Evolutionary conservation across 2,888 invertebrate species (phyloP).

Genomic region (Schrankia costaestrigalis): DNA sequence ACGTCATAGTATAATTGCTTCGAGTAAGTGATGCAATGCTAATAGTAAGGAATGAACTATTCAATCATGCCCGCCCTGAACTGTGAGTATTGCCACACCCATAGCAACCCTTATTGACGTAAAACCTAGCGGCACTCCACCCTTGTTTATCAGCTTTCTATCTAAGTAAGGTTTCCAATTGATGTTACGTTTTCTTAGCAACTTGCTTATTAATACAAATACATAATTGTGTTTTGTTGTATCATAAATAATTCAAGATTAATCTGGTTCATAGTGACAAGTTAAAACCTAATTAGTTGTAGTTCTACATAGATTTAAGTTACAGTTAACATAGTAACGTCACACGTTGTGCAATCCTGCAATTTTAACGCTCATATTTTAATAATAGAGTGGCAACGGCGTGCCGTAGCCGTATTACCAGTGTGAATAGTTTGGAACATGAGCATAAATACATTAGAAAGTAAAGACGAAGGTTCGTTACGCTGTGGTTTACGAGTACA

Average conservation of each 20-base stretch:
- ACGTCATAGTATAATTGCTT: slow-evolving; percentile 11
- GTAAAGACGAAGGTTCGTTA: slow-evolving; percentile 30
- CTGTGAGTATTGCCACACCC: slow-evolving; percentile 50
- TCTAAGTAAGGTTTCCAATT: slow-evolving; percentile 43
- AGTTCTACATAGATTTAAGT: slow-evolving; percentile 14
- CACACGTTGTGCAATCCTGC: slow-evolving; percentile 23
- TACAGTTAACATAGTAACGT: slow-evolving; percentile 17
- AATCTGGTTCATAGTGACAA: too few species aligned
- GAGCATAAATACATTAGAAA: slow-evolving; percentile 35
- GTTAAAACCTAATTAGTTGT: slow-evolving; percentile 10
- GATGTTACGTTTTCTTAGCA: slow-evolving; percentile 11
- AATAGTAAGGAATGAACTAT: slow-evolving; percentile 17
- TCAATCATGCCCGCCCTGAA: slow-evolving; percentile 35
- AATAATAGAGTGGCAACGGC: slow-evolving; percentile 24
- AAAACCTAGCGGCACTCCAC: slow-evolving; percentile 58
- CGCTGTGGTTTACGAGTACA: slow-evolving; percentile 22
- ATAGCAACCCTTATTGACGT: slow-evolving; percentile 63
- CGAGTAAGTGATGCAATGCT: slow-evolving; percentile 9
- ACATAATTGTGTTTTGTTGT: not conserved
- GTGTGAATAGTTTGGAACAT: slow-evolving; percentile 35
- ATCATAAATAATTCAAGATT: too few species aligned
- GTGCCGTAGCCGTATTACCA: slow-evolving; percentile 22
- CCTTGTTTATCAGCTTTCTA: slow-evolving; percentile 68
- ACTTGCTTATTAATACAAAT: not conserved
- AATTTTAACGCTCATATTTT: slow-evolving; percentile 22